Evolutionary conservation across 1,140 invertebrate genomes (phyloP).

Genomic region (Lepidurus couesii): DNA sequence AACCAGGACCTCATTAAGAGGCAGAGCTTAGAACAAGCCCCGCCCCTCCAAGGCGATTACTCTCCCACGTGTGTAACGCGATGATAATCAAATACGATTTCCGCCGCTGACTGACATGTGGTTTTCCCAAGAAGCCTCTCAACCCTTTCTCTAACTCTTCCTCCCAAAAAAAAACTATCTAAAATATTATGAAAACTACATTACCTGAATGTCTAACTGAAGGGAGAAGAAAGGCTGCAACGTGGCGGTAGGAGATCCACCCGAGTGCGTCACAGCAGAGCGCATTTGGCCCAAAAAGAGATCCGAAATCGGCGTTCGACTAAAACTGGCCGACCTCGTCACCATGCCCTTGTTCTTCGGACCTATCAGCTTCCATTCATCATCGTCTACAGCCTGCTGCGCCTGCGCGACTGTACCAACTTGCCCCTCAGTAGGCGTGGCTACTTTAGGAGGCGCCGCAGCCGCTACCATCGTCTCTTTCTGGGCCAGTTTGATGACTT

Average conservation of each 20-base stretch:
- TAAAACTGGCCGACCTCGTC: conserved; percentile 72
- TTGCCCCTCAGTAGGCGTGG: conserved; percentile 34
- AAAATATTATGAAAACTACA: neutral
- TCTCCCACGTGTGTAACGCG: conserved; percentile 31
- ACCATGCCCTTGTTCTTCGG: conserved; percentile 78
- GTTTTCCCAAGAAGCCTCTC: neutral
- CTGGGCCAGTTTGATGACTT: conserved; percentile 49
- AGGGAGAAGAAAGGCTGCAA: conserved; percentile 91
- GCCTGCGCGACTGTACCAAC: conserved; percentile 50
- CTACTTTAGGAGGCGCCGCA: neutral
- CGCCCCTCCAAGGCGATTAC: conserved; percentile 1
- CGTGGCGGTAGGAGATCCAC: conserved; percentile 61
- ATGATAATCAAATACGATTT: conserved; percentile 16
- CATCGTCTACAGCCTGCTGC: conserved; percentile 40
- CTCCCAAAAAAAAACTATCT: neutral
- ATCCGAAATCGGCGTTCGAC: conserved; percentile 78
- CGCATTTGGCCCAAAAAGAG: conserved; percentile 86
- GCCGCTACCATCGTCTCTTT: neutral
- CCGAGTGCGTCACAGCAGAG: conserved; percentile 69
- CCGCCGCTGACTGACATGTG: conserved; percentile 25
- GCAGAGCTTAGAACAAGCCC: conserved; percentile 23
- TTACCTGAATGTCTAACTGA: conserved; percentile 87
- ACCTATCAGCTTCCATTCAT: conserved; percentile 66
- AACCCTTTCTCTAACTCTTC: no score
- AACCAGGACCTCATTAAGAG: conserved; percentile 9